Conservation (phyloP, 2,888 invertebrate genomes). For the Luperina nickerlii region DNA sequence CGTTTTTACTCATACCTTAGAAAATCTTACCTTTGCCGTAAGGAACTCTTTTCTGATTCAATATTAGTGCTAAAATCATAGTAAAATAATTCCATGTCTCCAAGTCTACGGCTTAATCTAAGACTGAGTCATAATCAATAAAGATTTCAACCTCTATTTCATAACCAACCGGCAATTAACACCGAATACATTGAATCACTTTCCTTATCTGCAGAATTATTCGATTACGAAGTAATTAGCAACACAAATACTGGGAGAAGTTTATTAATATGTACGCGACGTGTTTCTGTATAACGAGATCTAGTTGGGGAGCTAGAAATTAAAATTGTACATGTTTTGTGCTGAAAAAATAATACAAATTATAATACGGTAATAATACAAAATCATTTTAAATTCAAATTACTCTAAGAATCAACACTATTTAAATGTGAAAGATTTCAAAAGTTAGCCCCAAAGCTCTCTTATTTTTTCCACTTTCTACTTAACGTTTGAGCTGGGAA, state of each 20-base stretch:
- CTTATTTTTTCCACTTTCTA: neutral
- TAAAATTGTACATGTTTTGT: neutral
- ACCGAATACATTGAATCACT: slow-evolving; percentile 46
- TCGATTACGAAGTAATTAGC: slow-evolving; percentile 50
- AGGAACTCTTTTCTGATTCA: neutral
- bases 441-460: too few species aligned
- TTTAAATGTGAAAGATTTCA: neutral
- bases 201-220: slow-evolving; percentile 53
- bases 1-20: neutral
- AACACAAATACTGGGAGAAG: slow-evolving; percentile 37
- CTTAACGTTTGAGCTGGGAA: neutral
- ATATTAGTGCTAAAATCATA: neutral
- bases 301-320: slow-evolving; percentile 5
- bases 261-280: slow-evolving; percentile 42
- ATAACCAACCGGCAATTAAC: slow-evolving; percentile 45
- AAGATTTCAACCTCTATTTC: slow-evolving; percentile 40
- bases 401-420: too few species aligned
- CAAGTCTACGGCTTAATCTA: neutral
- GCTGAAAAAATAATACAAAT: neutral
- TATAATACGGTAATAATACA: too few species aligned
- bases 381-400: too few species aligned
- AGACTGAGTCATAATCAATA: slow-evolving; percentile 24
- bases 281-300: slow-evolving; percentile 8
- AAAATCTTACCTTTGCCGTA: neutral
- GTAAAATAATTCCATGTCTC: neutral